phyloP scores from a whole-genome alignment of 2,888 invertebrate species.

The Chironomus tentans region DNA sequence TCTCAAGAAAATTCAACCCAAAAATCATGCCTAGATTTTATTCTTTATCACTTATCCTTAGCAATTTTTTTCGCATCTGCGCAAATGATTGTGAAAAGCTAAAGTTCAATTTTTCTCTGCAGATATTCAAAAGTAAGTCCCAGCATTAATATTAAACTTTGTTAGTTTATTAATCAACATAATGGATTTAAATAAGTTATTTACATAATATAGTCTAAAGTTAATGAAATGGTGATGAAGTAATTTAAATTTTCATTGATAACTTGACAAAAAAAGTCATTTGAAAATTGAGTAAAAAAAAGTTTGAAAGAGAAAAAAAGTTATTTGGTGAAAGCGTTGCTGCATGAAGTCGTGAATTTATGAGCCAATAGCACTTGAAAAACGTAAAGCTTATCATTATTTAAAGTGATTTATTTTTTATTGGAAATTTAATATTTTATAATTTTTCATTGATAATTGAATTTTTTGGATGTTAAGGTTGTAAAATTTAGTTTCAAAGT shows the following conservation, averaged over 20 bases:
- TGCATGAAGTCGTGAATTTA: slow-evolving; percentile 9
- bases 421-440: neutral
- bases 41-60: too few species aligned
- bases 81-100: slow-evolving; percentile 7
- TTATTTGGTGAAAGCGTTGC: slow-evolving; percentile 11
- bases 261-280: neutral
- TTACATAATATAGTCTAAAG: neutral
- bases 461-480: too few species aligned
- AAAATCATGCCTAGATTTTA: too few species aligned
- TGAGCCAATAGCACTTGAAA: slow-evolving; percentile 6
- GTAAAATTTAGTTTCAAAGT: too few species aligned
- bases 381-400: slow-evolving; percentile 18
- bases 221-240: neutral
- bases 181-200: neutral
- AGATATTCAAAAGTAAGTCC: slow-evolving; percentile 13
- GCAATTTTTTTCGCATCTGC: neutral
- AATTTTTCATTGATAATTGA: too few species aligned
- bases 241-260: slow-evolving; percentile 9
- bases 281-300: slow-evolving; percentile 9
- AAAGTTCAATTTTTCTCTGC: slow-evolving; percentile 23
- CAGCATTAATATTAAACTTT: neutral
- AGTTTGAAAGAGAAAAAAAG: neutral
- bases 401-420: slow-evolving; percentile 24
- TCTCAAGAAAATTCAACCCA: too few species aligned
- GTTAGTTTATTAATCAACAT: neutral